Evolutionary conservation across 2,797 vertebrate species (phyloP), one percentile per base, ranked within the genome.

Genomic region (Cygnus olor): DNA sequence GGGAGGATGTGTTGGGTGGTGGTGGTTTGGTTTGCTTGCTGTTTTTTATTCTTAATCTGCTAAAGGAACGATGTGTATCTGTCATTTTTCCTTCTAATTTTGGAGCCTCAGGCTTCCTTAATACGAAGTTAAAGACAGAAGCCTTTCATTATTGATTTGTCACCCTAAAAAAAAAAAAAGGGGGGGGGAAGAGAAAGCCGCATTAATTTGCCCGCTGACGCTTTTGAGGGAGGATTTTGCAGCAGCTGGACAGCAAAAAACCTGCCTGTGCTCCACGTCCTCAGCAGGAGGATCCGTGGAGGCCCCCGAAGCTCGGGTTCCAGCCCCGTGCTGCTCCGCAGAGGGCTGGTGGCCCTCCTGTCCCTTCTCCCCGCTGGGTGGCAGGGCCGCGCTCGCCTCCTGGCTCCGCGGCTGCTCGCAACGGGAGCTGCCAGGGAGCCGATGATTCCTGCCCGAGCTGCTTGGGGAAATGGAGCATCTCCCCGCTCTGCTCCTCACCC

Each of bases 301-400:
- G 28, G 69, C 40, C 42, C 70, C 2, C 27, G 5, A 3, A 38
- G 53, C 6, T 6, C 0, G 0, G 30, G 47, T 25, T 11, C 14
- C 0, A 2, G 47, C 8, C 60, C 15, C 8, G 40, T 42, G 47
- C 2, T 0, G 18, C 44, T 83, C 49, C 6, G 36, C 14, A 30
- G 45, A 54, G 32, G 61, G 81, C 53, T 80, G 69, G 45, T 68
- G 85, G 40, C 87, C n/a, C 1, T 6, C 45, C 76, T 56, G 51
- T 91, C 91, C 82, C 63, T 36, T 85, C 24, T 95, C 69, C 94
- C 79, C 80, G 2, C 89, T 88, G 95, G 89, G 85, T 88, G 94
- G 89, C 94, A 94, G 94, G 80, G 58, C 81, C 6, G 81, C 42
- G 92, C 79, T 94, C 51, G 14, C 77, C 91, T 93, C 38, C 57